Evolutionary conservation across 2,797 vertebrate genomes (phyloP).

Genomic region (Pygocentrus nattereri): DNA sequence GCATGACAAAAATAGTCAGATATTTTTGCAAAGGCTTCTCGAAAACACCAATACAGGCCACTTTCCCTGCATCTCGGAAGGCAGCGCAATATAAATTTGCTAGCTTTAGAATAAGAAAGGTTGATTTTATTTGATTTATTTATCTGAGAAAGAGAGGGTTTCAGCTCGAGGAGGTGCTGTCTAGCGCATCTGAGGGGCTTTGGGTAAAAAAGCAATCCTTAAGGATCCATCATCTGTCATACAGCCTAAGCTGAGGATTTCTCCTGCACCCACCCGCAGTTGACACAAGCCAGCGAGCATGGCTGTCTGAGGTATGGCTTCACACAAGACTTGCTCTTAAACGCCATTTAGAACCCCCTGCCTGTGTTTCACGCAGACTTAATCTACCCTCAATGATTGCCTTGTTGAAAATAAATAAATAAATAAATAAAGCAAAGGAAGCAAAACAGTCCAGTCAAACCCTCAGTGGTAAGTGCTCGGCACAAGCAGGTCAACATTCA

Average conservation of each 20-base stretch:
- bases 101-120: not conserved
- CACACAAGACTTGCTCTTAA: conserved; percentile 13
- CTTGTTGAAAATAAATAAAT: conserved; percentile 31
- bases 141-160: not conserved
- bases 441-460: conserved; percentile 41
- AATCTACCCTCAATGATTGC: conserved; percentile 48
- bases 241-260: conserved; percentile 30
- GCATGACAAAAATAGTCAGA: conserved; percentile 19
- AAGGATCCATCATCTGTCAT: conserved; percentile 54
- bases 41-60: conserved; percentile 2
- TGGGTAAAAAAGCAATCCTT: conserved; percentile 44
- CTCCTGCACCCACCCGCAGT: conserved; percentile 33
- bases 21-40: not conserved
- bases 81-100: conserved; percentile 13
- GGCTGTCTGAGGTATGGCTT: conserved; percentile 30
- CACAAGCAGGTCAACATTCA: too few relatives aligned
- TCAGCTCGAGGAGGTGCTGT: conserved; percentile 18
- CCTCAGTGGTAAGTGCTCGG: not conserved
- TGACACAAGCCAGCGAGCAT: conserved; percentile 10
- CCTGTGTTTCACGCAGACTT: conserved; percentile 42
- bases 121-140: conserved; percentile 33
- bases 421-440: not conserved
- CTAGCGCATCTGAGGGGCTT: conserved; percentile 14
- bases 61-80: conserved; percentile 12
- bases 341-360: not conserved